These are phyloP conservation scores for Perithous albicinctus DNA, from an alignment of 2,888 invertebrate species.

Conservation along the genomic window DNA sequence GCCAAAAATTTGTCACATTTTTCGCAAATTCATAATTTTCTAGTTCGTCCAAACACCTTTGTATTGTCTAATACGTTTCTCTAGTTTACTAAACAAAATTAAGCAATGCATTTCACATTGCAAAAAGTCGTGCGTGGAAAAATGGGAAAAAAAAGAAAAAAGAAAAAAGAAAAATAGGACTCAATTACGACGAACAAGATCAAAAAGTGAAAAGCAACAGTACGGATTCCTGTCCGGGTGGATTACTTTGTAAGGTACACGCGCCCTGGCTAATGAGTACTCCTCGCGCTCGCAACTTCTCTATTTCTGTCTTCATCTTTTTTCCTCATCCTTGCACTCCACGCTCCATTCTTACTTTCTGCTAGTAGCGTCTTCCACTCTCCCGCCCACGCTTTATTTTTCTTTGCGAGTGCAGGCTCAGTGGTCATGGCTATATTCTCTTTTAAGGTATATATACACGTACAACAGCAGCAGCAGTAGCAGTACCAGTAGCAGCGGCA, in stretches of 20 bases:
- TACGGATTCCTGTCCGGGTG: conserved; percentile 8
- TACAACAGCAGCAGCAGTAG: conserved; percentile 4
- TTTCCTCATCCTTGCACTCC: background rate
- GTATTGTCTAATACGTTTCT: too few relatives aligned
- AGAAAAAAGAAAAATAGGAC: too few relatives aligned
- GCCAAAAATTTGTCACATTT: too few relatives aligned
- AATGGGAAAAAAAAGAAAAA: too few relatives aligned
- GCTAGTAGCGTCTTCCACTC: background rate
- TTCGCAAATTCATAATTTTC: too few relatives aligned
- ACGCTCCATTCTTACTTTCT: conserved; percentile 20
- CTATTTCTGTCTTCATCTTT: conserved; percentile 38
- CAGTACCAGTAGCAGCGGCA: conserved; percentile 26
- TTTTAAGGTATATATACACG: conserved; percentile 7
- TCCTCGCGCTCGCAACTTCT: conserved; percentile 11
- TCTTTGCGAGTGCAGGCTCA: conserved; percentile 16
- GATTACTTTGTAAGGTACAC: conserved; percentile 24
- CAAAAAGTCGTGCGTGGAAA: too few relatives aligned
- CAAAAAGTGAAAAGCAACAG: background rate
- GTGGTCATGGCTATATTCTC: conserved; percentile 16
- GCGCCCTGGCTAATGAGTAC: conserved; percentile 40
- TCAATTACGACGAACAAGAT: background rate
- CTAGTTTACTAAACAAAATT: too few relatives aligned
- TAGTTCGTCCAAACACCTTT: too few relatives aligned
- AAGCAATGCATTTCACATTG: too few relatives aligned
- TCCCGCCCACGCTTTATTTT: conserved; percentile 2